Conservation (phyloP, 64 coral and sea anemone species). For the Trachythela sp. region DNA sequence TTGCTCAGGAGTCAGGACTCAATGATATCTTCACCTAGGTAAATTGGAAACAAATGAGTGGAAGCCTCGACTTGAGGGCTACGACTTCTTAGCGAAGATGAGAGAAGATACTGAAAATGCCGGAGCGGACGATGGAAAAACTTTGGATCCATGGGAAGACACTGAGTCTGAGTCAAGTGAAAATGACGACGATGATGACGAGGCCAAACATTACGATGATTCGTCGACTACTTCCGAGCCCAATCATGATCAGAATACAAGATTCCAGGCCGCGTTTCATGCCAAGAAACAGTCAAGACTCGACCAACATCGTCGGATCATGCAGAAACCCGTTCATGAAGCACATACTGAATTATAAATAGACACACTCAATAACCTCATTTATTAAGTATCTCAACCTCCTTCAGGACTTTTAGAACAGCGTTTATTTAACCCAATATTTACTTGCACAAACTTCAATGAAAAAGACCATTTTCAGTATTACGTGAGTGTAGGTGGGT, state of each 20-base stretch:
- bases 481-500: too few relatives aligned
- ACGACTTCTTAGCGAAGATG: conserved; percentile 10
- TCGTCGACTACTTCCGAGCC: background rate
- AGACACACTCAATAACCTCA: background rate
- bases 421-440: too few relatives aligned
- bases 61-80: conserved; percentile 24
- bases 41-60: background rate
- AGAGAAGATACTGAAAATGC: background rate
- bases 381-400: background rate
- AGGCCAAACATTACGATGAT: background rate
- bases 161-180: background rate
- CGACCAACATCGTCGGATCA: background rate
- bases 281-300: background rate
- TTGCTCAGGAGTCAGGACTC: too few relatives aligned
- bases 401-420: too few relatives aligned
- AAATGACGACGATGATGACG: background rate
- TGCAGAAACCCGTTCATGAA: background rate
- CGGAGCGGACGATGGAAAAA: background rate
- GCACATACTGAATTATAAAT: conserved; percentile 4
- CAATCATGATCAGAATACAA: background rate
- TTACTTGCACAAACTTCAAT: too few relatives aligned
- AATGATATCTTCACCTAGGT: too few relatives aligned
- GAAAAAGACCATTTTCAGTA: too few relatives aligned
- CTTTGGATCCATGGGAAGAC: background rate
- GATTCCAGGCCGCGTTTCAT: background rate